These are phyloP conservation scores for Odontocolon sp. DNA, from an alignment of 2,888 invertebrate species.

Conservation along the genomic window DNA sequence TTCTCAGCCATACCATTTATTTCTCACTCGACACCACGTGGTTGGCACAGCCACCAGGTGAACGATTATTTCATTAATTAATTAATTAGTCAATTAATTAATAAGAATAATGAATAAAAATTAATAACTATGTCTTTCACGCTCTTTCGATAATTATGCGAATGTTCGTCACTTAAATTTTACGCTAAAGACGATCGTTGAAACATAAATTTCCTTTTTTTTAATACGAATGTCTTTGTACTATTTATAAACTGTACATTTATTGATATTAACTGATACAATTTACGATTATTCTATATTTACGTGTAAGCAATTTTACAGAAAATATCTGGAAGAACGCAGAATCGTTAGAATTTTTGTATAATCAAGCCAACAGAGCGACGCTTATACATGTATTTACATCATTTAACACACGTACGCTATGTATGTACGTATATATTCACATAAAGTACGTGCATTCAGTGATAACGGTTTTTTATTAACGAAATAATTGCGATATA, in stretches of 20 bases:
- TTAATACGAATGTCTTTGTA: neutral
- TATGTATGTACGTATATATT: neutral
- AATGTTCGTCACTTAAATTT: neutral
- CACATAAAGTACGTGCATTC: neutral
- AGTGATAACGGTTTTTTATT: neutral
- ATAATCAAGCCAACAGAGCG: too few species aligned
- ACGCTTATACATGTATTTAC: neutral
- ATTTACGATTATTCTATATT: neutral
- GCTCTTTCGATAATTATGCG: neutral
- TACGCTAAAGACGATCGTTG: too few species aligned
- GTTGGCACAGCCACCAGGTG: constrained; percentile 73
- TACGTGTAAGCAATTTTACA: neutral
- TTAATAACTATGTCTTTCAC: neutral
- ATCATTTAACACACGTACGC: neutral
- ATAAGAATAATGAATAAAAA: neutral
- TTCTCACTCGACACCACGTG: constrained; percentile 71
- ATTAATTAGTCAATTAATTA: neutral
- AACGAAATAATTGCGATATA: neutral
- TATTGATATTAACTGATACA: neutral
- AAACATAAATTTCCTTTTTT: neutral
- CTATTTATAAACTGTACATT: constrained; percentile 12
- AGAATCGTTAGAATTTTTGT: neutral
- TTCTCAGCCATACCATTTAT: constrained; percentile 71
- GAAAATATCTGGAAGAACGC: constrained; percentile 30
- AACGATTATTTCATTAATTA: constrained; percentile 19